Base-by-base conservation (phyloP, 2,888 invertebrate species). In the Penaeus monodon region DNA sequence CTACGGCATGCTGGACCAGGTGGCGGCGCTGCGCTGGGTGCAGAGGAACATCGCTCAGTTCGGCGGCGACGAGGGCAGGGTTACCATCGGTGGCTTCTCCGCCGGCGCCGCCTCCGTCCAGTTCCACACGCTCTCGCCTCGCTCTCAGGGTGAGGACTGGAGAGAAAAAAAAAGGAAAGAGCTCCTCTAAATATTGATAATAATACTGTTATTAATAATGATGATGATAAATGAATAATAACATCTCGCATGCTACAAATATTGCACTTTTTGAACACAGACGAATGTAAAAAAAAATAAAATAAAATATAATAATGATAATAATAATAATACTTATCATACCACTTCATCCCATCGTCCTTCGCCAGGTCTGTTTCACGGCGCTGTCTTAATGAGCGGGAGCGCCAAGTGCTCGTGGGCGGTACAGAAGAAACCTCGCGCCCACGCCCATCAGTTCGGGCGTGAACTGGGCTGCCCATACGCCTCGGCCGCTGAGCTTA, bases 11-110 rank as follows among this genome's bases (percentile, higher is more conserved):
- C 91, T 91, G 90, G 92, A 92, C 89, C 92, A 92, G 76, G 81
- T 91, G 27, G 86, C 91, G 84, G 92, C 92, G 6, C 88, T 92
- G 10, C 89, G 90, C 66, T 92, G 92, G 92, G 90, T 92, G 10
- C 82, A 89, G 12, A 57, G 89, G 14, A 91, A 92, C 89, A 92
- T 92, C 64, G 91, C 91, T 8, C 74, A 88, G 0, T 92, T 92
- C 79, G 91, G 92, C 44, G 92, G 92, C 2, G 90, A 92, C 89
- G 82, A 91, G 0, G 74, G 91, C 22, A 89, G 89, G 24, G 90
- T 92, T 1, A 92, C 92, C 0, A 83, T 92, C 8, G 91, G 91
- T 44, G 92, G 92, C 38, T 91, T 91, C 49, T 91, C 91, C 73
- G 90, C 92, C 24, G 92, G 92, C 4, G 89, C 92, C 14, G 91